Evolutionary conservation across 2,888 invertebrate genomes (phyloP).

Genomic region (Andrena haemorrhoa): DNA sequence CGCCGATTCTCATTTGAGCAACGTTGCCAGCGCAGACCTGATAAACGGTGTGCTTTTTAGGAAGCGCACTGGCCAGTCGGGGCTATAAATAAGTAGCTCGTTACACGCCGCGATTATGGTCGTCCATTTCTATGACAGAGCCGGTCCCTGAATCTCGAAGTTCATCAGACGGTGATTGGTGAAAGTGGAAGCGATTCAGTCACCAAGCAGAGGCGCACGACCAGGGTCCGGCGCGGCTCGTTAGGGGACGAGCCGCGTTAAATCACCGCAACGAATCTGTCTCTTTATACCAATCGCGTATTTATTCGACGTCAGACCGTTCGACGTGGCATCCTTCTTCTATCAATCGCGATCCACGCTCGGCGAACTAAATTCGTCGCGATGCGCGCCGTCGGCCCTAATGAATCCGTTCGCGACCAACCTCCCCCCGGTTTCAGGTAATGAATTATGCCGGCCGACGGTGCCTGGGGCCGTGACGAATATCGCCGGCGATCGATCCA

Average conservation of each 20-base stretch:
- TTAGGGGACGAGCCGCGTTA: slow-evolving; percentile 40
- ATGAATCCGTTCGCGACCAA: slow-evolving; percentile 67
- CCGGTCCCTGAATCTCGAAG: slow-evolving; percentile 10
- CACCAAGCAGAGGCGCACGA: slow-evolving; percentile 29
- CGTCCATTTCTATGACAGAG: background rate
- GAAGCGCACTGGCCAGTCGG: background rate
- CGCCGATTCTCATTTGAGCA: background rate
- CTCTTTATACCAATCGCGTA: slow-evolving; percentile 51
- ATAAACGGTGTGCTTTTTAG: background rate
- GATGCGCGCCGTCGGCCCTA: slow-evolving; percentile 38
- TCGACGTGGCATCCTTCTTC: slow-evolving; percentile 28
- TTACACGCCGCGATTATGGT: slow-evolving; percentile 4
- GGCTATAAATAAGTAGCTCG: background rate
- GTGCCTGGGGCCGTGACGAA: slow-evolving; percentile 57
- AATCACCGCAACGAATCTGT: slow-evolving; percentile 28
- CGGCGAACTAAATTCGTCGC: slow-evolving; percentile 60
- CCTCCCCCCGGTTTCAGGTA: slow-evolving; percentile 52
- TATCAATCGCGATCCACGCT: slow-evolving; percentile 57
- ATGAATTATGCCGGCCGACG: slow-evolving; percentile 67
- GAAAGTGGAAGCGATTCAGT: slow-evolving; percentile 11
- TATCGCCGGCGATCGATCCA: slow-evolving; percentile 59
- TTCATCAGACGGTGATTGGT: slow-evolving; percentile 18
- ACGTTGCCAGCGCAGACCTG: background rate
- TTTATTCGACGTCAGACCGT: slow-evolving; percentile 53
- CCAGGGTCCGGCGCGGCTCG: slow-evolving; percentile 37